A percentile compares a stretch with the other conserved stretches of the same genome.
Evolutionary conservation across 1,140 invertebrate species (phyloP).

Genomic region (Spodoptera frugiperda): DNA sequence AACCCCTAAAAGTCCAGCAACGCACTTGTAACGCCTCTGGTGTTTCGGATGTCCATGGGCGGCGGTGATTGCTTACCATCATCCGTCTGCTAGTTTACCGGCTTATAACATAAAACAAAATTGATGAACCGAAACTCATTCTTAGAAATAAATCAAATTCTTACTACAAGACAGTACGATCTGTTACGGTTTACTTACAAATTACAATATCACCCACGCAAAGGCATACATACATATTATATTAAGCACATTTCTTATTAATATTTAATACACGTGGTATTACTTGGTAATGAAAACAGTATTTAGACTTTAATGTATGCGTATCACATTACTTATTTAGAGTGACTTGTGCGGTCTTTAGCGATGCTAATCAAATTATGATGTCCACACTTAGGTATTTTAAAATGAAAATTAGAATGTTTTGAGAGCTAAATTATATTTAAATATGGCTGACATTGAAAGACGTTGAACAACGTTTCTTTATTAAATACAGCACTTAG

Average conservation of each 20-base stretch:
- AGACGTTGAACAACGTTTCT: neutral
- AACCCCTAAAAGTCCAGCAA: too few relatives aligned
- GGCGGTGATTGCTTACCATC: too few relatives aligned
- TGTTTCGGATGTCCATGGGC: too few relatives aligned
- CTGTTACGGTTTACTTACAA: too few relatives aligned
- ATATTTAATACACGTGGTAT: neutral
- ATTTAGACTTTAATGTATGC: neutral
- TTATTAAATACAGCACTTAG: constrained; percentile 18
- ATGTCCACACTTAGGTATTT: neutral
- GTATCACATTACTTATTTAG: constrained; percentile 25
- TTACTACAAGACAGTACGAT: too few relatives aligned
- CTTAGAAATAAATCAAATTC: too few relatives aligned
- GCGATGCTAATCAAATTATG: neutral
- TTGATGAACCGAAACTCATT: too few relatives aligned
- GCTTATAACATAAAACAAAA: too few relatives aligned
- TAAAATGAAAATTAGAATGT: neutral
- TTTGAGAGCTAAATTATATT: neutral
- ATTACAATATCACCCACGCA: too few relatives aligned
- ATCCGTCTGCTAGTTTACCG: too few relatives aligned
- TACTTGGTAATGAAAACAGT: neutral
- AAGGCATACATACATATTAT: too few relatives aligned
- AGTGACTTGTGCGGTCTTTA: constrained; percentile 8
- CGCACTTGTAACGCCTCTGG: too few relatives aligned
- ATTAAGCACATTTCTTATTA: neutral
- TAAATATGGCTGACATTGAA: neutral